Conservation (phyloP, 2,797 vertebrate genomes). For the Darevskia mixta region DNA sequence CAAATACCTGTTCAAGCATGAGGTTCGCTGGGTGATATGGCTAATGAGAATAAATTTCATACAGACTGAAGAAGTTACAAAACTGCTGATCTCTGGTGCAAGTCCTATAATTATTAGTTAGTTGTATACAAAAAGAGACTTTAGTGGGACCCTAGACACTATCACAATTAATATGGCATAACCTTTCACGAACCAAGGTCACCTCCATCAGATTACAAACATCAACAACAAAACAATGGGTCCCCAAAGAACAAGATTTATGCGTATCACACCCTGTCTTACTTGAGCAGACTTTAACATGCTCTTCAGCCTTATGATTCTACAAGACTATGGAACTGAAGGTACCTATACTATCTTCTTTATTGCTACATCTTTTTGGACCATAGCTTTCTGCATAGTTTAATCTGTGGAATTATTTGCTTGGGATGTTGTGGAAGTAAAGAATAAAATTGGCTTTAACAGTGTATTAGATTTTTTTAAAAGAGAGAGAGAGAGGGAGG, state of each 20-base stretch:
- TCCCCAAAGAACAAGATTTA: too few relatives aligned
- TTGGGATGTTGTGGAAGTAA: not conserved
- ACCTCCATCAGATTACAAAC: not conserved
- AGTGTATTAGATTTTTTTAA: not conserved
- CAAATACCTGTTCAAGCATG: not conserved
- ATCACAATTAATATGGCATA: too few relatives aligned
- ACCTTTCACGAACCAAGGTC: too few relatives aligned
- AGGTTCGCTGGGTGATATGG: not conserved
- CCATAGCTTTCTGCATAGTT: not conserved
- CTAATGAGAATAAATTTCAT: not conserved
- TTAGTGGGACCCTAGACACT: too few relatives aligned
- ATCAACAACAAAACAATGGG: not conserved
- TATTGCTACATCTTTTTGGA: not conserved
- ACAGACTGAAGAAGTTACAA: not conserved
- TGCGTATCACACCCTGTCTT: not conserved
- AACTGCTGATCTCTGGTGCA: not conserved
- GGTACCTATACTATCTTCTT: not conserved
- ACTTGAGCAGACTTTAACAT: not conserved
- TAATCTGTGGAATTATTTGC: not conserved
- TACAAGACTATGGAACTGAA: not conserved
- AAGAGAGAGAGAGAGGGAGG: not conserved
- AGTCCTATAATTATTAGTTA: not conserved
- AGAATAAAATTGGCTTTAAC: not conserved
- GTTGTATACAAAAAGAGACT: too few relatives aligned
- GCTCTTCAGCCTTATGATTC: not conserved